These are phyloP conservation scores for Takifugu rubripes DNA, from an alignment of 2,797 vertebrate genomes.

Conservation along the genomic window DNA sequence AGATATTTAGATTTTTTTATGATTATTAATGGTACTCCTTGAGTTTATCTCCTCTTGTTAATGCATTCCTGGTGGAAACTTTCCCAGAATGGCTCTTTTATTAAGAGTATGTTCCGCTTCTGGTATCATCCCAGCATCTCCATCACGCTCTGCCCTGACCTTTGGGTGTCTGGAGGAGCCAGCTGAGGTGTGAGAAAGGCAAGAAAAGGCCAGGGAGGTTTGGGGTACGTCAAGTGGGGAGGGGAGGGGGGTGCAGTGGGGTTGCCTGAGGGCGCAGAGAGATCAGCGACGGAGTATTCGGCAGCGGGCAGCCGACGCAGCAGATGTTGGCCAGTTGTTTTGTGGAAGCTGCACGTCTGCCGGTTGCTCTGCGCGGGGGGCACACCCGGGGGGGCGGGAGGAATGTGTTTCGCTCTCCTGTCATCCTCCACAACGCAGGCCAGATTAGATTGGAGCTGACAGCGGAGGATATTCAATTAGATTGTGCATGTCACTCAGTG, in stretches of 20 bases:
- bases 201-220: slow-evolving; percentile 34
- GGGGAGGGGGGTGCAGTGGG: slow-evolving; percentile 34
- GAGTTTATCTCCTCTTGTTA: no score
- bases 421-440: slow-evolving; percentile 74
- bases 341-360: slow-evolving; percentile 53
- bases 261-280: slow-evolving; percentile 42
- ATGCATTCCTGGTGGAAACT: no score
- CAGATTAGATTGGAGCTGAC: slow-evolving; percentile 82
- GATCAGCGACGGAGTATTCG: slow-evolving; percentile 26
- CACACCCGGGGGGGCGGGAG: slow-evolving; percentile 68
- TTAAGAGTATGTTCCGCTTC: no score
- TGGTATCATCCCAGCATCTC: no score
- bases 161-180: slow-evolving; percentile 42
- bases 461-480: slow-evolving; percentile 83
- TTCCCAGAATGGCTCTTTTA: no score
- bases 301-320: slow-evolving; percentile 53
- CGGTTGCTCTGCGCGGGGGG: slow-evolving; percentile 50
- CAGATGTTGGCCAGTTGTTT: slow-evolving; percentile 78
- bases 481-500: slow-evolving; percentile 81
- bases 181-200: slow-evolving; percentile 57
- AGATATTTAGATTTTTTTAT: no score
- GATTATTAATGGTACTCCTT: no score
- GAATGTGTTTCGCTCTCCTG: slow-evolving; percentile 70
- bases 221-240: slow-evolving; percentile 17
- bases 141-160: slow-evolving; percentile 24